Evolutionary conservation across 2,113 vertebrate species (phyloP).

Genomic region (Pygoscelis antarcticus): DNA sequence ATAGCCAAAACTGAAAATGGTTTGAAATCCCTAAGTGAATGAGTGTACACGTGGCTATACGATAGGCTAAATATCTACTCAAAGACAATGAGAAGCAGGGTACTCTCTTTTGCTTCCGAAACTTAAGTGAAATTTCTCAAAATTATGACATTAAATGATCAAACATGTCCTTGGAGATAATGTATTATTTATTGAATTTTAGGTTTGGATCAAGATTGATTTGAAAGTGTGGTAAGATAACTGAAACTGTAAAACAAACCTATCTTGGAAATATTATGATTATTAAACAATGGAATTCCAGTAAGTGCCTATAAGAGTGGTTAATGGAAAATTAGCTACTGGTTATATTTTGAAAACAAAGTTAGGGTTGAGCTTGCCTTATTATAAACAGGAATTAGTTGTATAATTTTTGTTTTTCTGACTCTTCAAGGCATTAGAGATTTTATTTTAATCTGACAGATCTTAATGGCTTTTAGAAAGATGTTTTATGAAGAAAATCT

Average conservation of each 20-base stretch:
- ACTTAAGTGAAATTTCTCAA: not conserved
- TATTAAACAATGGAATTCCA: not conserved
- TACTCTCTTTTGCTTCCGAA: not conserved
- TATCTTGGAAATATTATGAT: not conserved
- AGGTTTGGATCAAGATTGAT: not conserved
- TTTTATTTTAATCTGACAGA: constrained; percentile 51
- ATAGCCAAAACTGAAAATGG: not conserved
- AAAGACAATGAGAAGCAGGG: not conserved
- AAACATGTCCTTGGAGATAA: not conserved
- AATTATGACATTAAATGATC: not conserved
- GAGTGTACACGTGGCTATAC: not conserved
- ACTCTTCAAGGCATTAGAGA: constrained; percentile 4
- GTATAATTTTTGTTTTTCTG: constrained; percentile 3
- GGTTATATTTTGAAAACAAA: not conserved
- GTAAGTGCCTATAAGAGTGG: not conserved
- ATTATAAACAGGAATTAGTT: not conserved
- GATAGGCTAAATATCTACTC: not conserved
- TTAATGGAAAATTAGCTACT: not conserved
- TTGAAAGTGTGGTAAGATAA: not conserved
- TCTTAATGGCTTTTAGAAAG: constrained; percentile 45
- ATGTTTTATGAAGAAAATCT: constrained; percentile 46
- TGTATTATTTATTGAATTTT: not conserved
- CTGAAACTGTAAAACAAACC: not conserved
- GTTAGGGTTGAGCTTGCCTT: not conserved
- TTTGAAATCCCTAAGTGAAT: not conserved